Percentiles rank a stretch among this genome's conserved stretches.
These are phyloP conservation scores for Lates japonicus DNA, from an alignment of 2,797 vertebrate genomes.

Conservation along the genomic window DNA sequence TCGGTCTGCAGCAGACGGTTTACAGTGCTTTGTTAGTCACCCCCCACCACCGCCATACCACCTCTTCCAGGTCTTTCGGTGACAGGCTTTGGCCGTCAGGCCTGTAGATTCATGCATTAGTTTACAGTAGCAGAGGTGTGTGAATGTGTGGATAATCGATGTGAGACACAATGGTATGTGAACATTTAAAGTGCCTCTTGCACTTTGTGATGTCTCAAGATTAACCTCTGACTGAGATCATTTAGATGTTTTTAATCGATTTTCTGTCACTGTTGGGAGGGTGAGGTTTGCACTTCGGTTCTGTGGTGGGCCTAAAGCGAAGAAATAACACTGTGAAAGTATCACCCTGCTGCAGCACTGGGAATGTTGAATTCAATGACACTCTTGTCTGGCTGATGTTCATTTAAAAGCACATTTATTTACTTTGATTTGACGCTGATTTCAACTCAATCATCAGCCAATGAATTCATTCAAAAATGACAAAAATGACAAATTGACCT, in stretches of 20 bases:
- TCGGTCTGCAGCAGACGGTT: conserved; percentile 62
- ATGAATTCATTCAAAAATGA: not conserved
- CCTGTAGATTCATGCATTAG: conserved; percentile 43
- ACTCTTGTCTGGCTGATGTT: not conserved
- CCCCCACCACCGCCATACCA: conserved; percentile 20
- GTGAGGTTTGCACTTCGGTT: not conserved
- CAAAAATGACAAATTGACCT: not conserved
- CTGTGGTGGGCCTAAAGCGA: not conserved
- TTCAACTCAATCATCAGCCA: not conserved
- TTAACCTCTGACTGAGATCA: not conserved
- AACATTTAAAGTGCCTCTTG: not conserved
- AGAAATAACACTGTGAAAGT: not conserved
- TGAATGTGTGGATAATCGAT: conserved; percentile 32
- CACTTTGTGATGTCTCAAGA: conserved; percentile 9
- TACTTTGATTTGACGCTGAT: not conserved
- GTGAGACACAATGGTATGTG: not conserved
- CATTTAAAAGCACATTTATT: not conserved
- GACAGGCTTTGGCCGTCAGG: conserved; percentile 49
- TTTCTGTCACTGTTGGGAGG: not conserved
- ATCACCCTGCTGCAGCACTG: not conserved
- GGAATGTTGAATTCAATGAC: not conserved
- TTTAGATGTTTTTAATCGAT: not conserved
- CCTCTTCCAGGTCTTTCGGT: conserved; percentile 26
- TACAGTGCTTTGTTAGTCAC: conserved; percentile 60
- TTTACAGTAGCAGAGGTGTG: conserved; percentile 29